Evolutionary conservation across 2,888 invertebrate genomes (phyloP).

Genomic region (Steinernema scapterisci): DNA sequence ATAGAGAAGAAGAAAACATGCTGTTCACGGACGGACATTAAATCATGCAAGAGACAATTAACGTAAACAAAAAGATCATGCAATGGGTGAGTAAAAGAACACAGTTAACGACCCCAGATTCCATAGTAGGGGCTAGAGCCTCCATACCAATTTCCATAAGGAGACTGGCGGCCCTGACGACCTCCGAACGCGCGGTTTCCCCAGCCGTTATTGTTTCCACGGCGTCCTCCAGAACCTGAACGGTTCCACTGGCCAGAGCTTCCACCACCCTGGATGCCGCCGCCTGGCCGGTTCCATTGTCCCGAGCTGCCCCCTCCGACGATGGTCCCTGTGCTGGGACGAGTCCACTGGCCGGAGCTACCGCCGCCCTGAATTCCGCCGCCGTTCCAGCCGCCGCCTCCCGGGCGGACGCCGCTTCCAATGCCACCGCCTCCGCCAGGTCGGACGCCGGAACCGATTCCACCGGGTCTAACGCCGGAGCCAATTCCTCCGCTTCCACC

Average conservation of each 20-base stretch:
- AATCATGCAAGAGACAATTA: too few species aligned
- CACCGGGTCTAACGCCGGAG: background rate
- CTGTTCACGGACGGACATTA: too few species aligned
- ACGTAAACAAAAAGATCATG: too few species aligned
- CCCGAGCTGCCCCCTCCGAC: too few species aligned
- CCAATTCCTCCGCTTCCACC: constrained; percentile 9
- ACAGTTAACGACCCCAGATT: too few species aligned
- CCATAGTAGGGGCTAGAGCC: too few species aligned
- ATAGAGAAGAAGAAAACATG: too few species aligned
- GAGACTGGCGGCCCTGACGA: background rate
- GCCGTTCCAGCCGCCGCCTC: background rate
- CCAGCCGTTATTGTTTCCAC: background rate
- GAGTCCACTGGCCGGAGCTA: background rate
- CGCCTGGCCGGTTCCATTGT: too few species aligned
- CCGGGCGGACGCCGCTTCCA: background rate
- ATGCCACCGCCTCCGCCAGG: background rate
- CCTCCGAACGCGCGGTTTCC: background rate
- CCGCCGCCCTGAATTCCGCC: background rate
- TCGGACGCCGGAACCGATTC: background rate
- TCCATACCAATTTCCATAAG: too few species aligned
- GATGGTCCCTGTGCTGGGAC: background rate
- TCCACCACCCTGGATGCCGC: background rate
- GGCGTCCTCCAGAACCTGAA: too few species aligned
- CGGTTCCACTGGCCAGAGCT: background rate
- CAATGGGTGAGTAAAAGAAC: too few species aligned